Percentiles rank a stretch among this genome's conserved stretches.
These are phyloP conservation scores for Apodemus speciosus DNA, from an alignment of 2,113 vertebrate species.

Conservation along the genomic window DNA sequence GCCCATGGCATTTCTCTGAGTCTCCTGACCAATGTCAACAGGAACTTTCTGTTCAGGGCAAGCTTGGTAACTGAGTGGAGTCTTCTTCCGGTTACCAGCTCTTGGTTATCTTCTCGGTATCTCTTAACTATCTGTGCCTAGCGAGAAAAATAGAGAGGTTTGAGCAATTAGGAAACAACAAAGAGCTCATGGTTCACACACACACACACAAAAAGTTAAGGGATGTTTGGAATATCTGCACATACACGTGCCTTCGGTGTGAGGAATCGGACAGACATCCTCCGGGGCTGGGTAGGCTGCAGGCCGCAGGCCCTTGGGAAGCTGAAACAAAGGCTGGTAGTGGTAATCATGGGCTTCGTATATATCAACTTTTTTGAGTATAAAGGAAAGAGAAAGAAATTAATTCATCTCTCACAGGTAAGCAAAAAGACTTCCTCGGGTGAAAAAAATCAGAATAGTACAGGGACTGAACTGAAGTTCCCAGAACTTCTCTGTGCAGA, in stretches of 20 bases:
- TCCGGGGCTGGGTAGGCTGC: neutral
- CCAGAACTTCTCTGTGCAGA: conserved; percentile 22
- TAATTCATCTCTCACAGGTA: conserved; percentile 31
- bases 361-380: neutral
- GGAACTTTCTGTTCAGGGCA: conserved; percentile 54
- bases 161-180: conserved; percentile 62
- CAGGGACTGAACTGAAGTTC: conserved; percentile 1
- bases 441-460: conserved; percentile 12
- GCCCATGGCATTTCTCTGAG: neutral
- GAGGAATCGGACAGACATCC: neutral
- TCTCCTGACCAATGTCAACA: conserved; percentile 56
- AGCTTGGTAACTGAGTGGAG: conserved; percentile 46
- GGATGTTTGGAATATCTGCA: conserved; percentile 62
- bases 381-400: conserved; percentile 32
- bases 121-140: conserved; percentile 51
- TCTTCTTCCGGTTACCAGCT: conserved; percentile 57
- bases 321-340: neutral
- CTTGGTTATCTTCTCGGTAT: conserved; percentile 62
- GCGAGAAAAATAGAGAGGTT: conserved; percentile 65
- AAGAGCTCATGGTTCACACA: conserved; percentile 57
- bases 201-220: neutral
- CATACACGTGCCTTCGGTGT: neutral
- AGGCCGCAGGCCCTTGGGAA: neutral
- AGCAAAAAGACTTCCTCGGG: conserved; percentile 25
- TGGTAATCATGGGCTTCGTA: neutral